Evolutionary conservation across 2,888 invertebrate species (phyloP).

Genomic region (Clivina fossor): DNA sequence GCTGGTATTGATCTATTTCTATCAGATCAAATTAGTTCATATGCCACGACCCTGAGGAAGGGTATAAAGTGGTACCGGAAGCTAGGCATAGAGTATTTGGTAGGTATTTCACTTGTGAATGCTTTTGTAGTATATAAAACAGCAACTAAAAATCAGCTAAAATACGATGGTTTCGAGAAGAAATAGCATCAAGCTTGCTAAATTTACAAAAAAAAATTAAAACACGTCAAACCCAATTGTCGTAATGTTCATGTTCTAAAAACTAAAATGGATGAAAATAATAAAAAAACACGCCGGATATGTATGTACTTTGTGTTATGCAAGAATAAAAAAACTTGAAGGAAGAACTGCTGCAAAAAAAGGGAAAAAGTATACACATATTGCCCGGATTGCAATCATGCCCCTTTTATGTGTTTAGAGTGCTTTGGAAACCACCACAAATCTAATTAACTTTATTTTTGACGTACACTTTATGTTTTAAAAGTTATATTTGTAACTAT

Average conservation of each 20-base stretch:
- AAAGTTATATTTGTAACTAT: conserved; percentile 12
- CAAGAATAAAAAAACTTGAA: conserved; percentile 12
- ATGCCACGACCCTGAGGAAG: too few species aligned
- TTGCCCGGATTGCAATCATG: conserved; percentile 10
- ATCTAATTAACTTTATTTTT: conserved; percentile 7
- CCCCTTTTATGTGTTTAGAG: conserved; percentile 8
- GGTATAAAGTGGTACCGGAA: too few species aligned
- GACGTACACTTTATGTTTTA: conserved; percentile 7
- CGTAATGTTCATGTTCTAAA: conserved; percentile 8
- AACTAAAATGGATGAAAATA: conserved; percentile 11
- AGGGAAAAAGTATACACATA: conserved; percentile 10
- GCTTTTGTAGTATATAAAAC: too few species aligned
- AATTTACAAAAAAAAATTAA: conserved; percentile 6
- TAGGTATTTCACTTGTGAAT: too few species aligned
- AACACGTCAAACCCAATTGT: background rate
- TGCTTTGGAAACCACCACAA: conserved; percentile 10
- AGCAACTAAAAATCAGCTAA: background rate
- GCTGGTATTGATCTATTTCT: too few species aligned
- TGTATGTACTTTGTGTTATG: conserved; percentile 9
- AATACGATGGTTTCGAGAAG: conserved; percentile 7
- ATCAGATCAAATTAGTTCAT: too few species aligned
- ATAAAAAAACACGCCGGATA: conserved; percentile 1
- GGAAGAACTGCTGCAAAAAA: conserved; percentile 11
- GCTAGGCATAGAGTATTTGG: too few species aligned
- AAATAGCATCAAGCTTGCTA: conserved; percentile 11